Base-by-base conservation (phyloP, 1,140 invertebrate species). In the Sminthurides bifidus region DNA sequence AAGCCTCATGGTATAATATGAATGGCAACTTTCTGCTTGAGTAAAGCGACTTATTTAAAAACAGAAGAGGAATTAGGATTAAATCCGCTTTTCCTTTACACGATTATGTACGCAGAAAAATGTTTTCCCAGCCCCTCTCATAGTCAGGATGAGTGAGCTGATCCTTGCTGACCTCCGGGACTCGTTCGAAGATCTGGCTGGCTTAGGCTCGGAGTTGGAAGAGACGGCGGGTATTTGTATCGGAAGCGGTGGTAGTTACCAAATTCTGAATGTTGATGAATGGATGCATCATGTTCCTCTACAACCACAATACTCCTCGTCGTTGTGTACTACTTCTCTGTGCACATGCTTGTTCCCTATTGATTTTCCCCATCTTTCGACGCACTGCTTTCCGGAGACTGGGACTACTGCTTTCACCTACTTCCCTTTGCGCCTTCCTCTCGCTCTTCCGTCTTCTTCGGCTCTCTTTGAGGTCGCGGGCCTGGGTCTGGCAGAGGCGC, bases 301-400 rank as follows among this genome's bases (percentile, higher is more conserved):
- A n/a, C n/a, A n/a, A n/a, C n/a, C n/a, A n/a, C n/a, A n/a, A n/a
- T n/a, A n/a, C n/a, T n/a, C n/a, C n/a, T n/a, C n/a, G n/a, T n/a
- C n/a, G n/a, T 45, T 33, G 43, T 45, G 17, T 55, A 33, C 21
- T 29, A 10, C 24, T 52, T 29, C 48, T 60, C 52, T 60, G 59
- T 54, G 59, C 59, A 60, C 59, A n/a, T 60, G 53, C 59, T 56
- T 60, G 59, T 56, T 56, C 54, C 45, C 59, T 56, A 60, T 60
- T 60, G 59, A 60, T 60, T 59, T 60, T 49, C 56, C 54, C 44
- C 41, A 27, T 35, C 17, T 52, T 58, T 58, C 49, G 56, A 55
- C 46, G 48, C 52, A 51, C 46, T 58, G 41, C 56, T 58, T 58
- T 52, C 50, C 35, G 33, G n/a, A 10, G 8, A 8, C 45, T 26